Evolutionary conservation across 2,888 invertebrate genomes (phyloP), one percentile per base, ranked within the genome.

Genomic region (Yponomeuta malinellus): DNA sequence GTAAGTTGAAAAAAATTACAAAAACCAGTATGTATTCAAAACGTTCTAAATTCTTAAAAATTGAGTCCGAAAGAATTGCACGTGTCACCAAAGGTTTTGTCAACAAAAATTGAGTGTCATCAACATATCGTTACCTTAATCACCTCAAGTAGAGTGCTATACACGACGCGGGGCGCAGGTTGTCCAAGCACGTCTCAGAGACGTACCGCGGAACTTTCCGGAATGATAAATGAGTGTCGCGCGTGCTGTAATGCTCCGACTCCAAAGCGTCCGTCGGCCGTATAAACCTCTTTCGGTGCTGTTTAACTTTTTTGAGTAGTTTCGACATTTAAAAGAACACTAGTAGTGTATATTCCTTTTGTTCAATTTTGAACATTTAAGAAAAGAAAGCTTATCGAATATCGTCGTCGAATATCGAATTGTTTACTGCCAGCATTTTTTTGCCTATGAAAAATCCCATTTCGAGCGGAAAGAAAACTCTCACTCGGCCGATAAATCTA

Each of bases 191-290:
- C 65, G 65, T 65, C 65, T 29, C 65, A 31, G 65, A 29, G 65
- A 29, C 65, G 31, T 65, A 48, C 65, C 69, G 71, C 33, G 48
- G 67, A 71, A 71, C 67, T 71, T 69, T 82, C 79, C 80, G 75
- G 81, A 81, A 85, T 86, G 86, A 86, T 86, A 84, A 85, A 86
- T 85, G 84, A 81, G 79, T 77, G 76, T 76, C 73, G 77, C 75
- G 83, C 84, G 85, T 85, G 84, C 82, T 77, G 82, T 82, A 81
- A 83, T 76, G 81, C 76, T 74, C 75, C 73, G 74, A 78, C 78
- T 81, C 80, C 79, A 80, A 31, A 31, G 64, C 31, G 43, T 73
- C 72, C 66, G 52, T 59, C 15, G 15, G 52, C 52, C 52, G 52
- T 59, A 59, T 59, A 15, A 15, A 43, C 43, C 43, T 43, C 43